These are phyloP conservation scores for Monodelphis domestica DNA, from an alignment of 2,797 vertebrate genomes.

Conservation along the genomic window DNA sequence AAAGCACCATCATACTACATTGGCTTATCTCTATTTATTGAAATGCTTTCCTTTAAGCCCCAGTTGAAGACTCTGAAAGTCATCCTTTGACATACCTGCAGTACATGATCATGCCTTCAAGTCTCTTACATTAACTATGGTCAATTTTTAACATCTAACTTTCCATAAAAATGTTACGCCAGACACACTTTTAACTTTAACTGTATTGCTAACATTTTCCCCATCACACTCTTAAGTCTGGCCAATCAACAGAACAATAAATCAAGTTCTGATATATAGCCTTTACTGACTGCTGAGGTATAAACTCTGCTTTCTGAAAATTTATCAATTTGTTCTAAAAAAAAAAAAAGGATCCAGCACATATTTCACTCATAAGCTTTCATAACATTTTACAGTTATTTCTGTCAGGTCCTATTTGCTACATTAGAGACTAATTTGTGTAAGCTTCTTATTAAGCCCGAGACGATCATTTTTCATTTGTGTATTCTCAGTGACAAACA, in stretches of 20 bases:
- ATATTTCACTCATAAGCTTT: neutral
- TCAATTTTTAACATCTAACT: neutral
- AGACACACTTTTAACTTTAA: neutral
- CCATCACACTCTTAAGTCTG: neutral
- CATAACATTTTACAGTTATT: neutral
- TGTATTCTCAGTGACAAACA: neutral
- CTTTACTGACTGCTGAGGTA: neutral
- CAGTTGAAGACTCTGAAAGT: neutral
- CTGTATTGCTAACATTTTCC: neutral
- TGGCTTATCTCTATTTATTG: neutral
- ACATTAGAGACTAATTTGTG: neutral
- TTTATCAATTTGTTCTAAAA: neutral
- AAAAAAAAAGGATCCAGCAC: neutral
- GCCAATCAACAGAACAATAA: no score
- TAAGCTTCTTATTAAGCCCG: neutral
- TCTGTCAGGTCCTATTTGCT: neutral
- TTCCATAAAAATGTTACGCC: neutral
- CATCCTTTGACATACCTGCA: neutral
- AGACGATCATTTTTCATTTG: neutral
- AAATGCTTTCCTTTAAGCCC: neutral
- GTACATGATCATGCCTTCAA: neutral
- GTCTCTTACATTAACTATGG: neutral
- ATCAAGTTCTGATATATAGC: neutral
- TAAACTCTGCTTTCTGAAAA: neutral
- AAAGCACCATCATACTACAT: neutral